A percentile compares a stretch with the other conserved stretches of the same genome.
Conservation (phyloP, 2,113 vertebrate species). For the Oostethus manadensis region DNA sequence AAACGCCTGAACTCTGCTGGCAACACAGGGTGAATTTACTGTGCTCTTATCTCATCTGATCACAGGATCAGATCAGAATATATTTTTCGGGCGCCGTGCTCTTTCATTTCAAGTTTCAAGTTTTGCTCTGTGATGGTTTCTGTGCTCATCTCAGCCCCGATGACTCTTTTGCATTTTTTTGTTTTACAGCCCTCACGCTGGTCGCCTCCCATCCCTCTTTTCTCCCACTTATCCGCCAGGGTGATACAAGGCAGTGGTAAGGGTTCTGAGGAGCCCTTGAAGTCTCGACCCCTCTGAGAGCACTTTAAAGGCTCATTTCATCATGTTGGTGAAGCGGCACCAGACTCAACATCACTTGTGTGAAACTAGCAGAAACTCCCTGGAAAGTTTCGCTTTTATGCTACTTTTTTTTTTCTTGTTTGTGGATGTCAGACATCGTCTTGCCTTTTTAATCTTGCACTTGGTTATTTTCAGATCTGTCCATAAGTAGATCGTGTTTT, state of each 20-base stretch:
- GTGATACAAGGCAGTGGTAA: slow-evolving; percentile 64
- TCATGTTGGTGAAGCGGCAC: slow-evolving; percentile 64
- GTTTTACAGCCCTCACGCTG: slow-evolving; percentile 49
- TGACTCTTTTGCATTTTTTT: slow-evolving; percentile 50
- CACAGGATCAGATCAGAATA: slow-evolving; percentile 60
- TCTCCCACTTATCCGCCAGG: slow-evolving; percentile 52
- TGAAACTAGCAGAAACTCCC: slow-evolving; percentile 63
- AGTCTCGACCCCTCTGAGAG: slow-evolving; percentile 69
- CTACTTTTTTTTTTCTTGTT: neutral
- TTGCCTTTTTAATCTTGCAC: neutral
- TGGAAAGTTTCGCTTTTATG: slow-evolving; percentile 57
- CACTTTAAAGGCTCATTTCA: slow-evolving; percentile 73
- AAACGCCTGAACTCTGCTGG: slow-evolving; percentile 65
- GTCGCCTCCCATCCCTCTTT: slow-evolving; percentile 53
- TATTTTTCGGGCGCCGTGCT: slow-evolving; percentile 34
- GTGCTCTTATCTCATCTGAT: slow-evolving; percentile 72
- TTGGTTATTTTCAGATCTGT: neutral
- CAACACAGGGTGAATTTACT: slow-evolving; percentile 55
- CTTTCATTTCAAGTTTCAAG: slow-evolving; percentile 68
- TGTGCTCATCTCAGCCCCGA: slow-evolving; percentile 45
- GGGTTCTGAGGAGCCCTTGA: slow-evolving; percentile 75
- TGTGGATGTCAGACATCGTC: neutral
- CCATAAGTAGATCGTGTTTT: neutral
- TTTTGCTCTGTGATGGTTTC: slow-evolving; percentile 45
- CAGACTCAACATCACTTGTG: slow-evolving; percentile 63